phyloP scores from a whole-genome alignment of 2,797 vertebrate species.

The Thalassophryne amazonica region DNA sequence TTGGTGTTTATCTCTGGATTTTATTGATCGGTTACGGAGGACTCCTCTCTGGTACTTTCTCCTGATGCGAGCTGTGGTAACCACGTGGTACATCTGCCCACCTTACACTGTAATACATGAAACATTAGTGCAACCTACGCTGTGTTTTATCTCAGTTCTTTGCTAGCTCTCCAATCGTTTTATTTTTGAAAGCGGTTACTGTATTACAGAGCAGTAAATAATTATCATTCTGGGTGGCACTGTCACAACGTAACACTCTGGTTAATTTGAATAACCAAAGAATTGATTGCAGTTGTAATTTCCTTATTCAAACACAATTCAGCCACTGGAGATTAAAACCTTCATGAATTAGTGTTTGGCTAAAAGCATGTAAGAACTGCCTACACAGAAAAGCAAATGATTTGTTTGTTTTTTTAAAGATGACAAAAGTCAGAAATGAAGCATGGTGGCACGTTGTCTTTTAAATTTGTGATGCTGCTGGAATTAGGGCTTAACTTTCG shows the following conservation, averaged over 20 bases:
- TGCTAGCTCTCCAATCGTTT: not conserved
- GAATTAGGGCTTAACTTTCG: not conserved
- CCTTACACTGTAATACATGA: not conserved
- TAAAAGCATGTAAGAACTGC: conserved; percentile 16
- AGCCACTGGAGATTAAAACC: conserved; percentile 19
- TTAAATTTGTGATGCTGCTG: not conserved
- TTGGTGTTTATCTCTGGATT: conserved; percentile 33
- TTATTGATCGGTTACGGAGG: conserved; percentile 62
- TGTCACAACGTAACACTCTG: conserved; percentile 23
- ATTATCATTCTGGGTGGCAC: conserved; percentile 13
- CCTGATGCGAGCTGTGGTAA: conserved; percentile 33
- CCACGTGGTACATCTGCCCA: conserved; percentile 24
- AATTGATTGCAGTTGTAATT: conserved; percentile 45
- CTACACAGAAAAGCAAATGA: not conserved
- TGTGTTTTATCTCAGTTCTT: conserved; percentile 13
- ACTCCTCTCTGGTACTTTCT: conserved; percentile 34
- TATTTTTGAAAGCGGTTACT: conserved; percentile 6
- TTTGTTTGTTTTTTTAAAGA: not conserved
- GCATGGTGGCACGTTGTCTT: not conserved
- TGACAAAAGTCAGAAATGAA: not conserved
- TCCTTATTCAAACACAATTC: conserved; percentile 23
- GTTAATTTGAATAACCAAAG: conserved; percentile 48
- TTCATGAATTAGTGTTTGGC: conserved; percentile 30
- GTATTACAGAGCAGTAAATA: conserved; percentile 19
- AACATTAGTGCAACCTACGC: not conserved